Evolutionary conservation across 2,888 invertebrate genomes (phyloP), one percentile per base, ranked within the genome.

Genomic region (Drosophila incognita): DNA sequence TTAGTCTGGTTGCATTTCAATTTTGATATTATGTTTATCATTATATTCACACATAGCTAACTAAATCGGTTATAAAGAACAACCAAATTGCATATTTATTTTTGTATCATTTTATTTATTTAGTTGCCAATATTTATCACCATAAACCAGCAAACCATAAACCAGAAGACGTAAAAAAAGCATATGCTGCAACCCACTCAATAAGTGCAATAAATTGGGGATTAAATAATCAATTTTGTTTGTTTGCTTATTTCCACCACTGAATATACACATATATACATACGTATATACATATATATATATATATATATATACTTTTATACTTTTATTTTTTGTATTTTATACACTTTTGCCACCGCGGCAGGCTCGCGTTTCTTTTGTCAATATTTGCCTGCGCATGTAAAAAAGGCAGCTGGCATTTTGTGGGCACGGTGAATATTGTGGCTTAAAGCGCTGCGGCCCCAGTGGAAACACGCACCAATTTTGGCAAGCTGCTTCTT

Each of bases 331-430:
- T 48, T 21, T 57, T 48, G 3, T 13, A 46, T 35, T 24, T 27
- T 21, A 8, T 15, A 38, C 27, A 24, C n/a, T 33, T 52, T 33
- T 11, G n/a, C 38, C n/a, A 15, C 13, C 1, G 38, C 52, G 46
- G n/a, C 27, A 18, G 53, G 31, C n/a, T 29, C 36, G 46, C 48
- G 61, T 46, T 64, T 36, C 52, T 49, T 52, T 60, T 71, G 72
- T 68, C 71, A 79, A 79, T 75, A 75, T 79, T 79, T 72, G 61
- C 60, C 52, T 33, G 54, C 33, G 68, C 62, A 58, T 73, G 61
- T 62, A 36, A 67, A 56, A 79, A 75, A 68, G 62, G 60, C 75
- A 76, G 53, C 61, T 73, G 72, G 10, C 57, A 56, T 40, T 36
- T 69, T 53, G 21, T 11, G 31, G 33, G 27, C 18, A 27, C 11